Evolutionary conservation across 2,113 vertebrate genomes (phyloP).

Genomic region (Sylvia atricapilla): DNA sequence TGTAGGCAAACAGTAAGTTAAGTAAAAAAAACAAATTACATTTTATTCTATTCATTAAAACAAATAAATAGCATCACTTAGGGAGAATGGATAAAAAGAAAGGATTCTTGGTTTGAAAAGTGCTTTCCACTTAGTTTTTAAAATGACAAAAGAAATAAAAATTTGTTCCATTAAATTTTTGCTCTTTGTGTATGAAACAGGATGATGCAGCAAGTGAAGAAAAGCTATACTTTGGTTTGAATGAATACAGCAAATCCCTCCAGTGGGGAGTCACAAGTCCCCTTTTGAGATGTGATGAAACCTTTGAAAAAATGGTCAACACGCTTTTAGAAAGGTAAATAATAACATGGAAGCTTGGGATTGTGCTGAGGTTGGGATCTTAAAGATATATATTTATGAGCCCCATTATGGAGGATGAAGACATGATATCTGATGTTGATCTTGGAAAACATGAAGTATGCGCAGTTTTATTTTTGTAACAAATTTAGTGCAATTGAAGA

Average conservation of each 20-base stretch:
- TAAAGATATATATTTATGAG: not conserved
- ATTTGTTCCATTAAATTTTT: not conserved
- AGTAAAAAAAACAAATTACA: not conserved
- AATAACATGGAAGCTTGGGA: not conserved
- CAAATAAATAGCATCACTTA: not conserved
- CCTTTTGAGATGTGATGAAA: constrained; percentile 92
- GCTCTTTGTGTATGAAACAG: constrained; percentile 73
- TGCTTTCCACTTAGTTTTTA: not conserved
- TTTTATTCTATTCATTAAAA: not conserved
- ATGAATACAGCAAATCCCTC: constrained; percentile 92
- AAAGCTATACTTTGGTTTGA: constrained; percentile 91
- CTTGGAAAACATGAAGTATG: not conserved
- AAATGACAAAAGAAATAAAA: not conserved
- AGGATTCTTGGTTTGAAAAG: not conserved
- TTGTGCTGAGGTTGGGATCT: not conserved
- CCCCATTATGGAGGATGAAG: rapidly evolving
- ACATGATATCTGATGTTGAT: not conserved
- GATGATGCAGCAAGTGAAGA: constrained; percentile 78
- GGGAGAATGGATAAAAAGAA: not conserved
- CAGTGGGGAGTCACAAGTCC: constrained; percentile 96
- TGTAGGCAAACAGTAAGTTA: not conserved
- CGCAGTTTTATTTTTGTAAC: not conserved
- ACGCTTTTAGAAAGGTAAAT: constrained; percentile 90
- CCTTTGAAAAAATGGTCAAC: constrained; percentile 97
- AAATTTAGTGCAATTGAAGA: not conserved